Evolutionary conservation across 2,888 invertebrate species (phyloP), one percentile per base, ranked within the genome.

Genomic region (Pinctada fucata): DNA sequence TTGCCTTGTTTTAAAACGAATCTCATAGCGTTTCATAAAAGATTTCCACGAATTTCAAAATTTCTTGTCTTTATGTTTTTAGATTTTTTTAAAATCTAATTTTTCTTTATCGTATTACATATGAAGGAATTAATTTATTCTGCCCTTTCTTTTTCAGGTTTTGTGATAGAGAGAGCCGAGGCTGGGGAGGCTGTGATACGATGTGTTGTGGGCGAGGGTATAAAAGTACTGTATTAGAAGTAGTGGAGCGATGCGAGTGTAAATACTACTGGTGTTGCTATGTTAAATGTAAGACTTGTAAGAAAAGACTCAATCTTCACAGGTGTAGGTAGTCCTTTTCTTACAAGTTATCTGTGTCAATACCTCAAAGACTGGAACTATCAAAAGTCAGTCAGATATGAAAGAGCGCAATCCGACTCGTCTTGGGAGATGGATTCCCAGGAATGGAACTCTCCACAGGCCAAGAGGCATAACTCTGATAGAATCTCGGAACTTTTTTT

Each of bases 241-340:
- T 95, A 76, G 94, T 95, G 73, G 96, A 96, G 84, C 87, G 92
- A 3, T 97, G 97, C 93, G 95, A 95, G 90, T 97, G 97, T 94
- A 96, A 96, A 92, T 96, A 96, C 93, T 95, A 96, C 93, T 96
- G 96, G 94, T 97, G 97, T 93, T 97, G 97, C 93, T 96, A 96
- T 92, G 96, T 97, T 81, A 96, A 96, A 93, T 97, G 97, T 93
- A 96, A 96, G 93, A 95, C 95, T 67, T 97, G 97, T 93, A 94
- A 95, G 85, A 94, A 94, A 87, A 94, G 95, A 92, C 94, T 95
- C 1, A 79, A 84, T 31, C 48, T 85, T 48, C 83, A 85, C 66
- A 72, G 77, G 47, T 87, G 86, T 79, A 80, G 84, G 72, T 86
- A 84, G 70, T 76, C 58, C 31, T 31, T 31, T 31, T 31, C 31